Evolutionary conservation across 2,888 invertebrate species (phyloP), one percentile per base, ranked within the genome.

Genomic region (Drosophila subquinaria): DNA sequence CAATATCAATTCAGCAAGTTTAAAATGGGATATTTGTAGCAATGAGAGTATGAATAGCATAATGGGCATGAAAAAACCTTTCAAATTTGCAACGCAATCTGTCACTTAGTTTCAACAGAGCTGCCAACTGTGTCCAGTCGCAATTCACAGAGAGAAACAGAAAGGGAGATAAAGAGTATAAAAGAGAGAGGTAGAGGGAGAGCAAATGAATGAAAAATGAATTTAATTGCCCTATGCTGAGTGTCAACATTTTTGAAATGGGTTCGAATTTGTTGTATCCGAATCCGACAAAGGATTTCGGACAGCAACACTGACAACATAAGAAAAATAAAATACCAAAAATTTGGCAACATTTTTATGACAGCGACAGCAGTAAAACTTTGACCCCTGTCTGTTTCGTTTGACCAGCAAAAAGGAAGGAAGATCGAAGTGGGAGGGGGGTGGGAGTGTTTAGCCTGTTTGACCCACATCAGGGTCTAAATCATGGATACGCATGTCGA

Each of bases 221-320:
- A 88, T 88, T 88, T 88, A 87, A 87, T 87, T 87, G 86, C 89
- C 86, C 84, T 87, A 84, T 88, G 86, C 84, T 82, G 81, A 79
- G 86, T 87, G 86, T 87, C 86, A 87, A 87, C 89, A 76, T 84
- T 86, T 86, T 88, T 87, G 86, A 87, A 87, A 87, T 87, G 86
- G 86, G 86, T 87, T 80, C 86, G 72, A 66, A 76, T 82, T 72
- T 74, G 76, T 75, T 45, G 52, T 61, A 70, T 59, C 69, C 62
- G 67, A 72, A 70, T 59, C 69, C 62, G 67, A 72, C 78, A 69
- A 68, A 59, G 68, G 63, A 72, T 50, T 11, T n/a, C 11, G 63
- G 53, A 65, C 71, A 63, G 56, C 57, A 15, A 42, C 35, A 62
- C 74, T 23, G 66, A 63, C 74, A 63, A 72, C 51, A 67, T 33